A percentile compares a stretch with the other conserved stretches of the same genome.
Evolutionary conservation across 2,888 invertebrate species (phyloP).

Genomic region (Lochmaea crataegi): DNA sequence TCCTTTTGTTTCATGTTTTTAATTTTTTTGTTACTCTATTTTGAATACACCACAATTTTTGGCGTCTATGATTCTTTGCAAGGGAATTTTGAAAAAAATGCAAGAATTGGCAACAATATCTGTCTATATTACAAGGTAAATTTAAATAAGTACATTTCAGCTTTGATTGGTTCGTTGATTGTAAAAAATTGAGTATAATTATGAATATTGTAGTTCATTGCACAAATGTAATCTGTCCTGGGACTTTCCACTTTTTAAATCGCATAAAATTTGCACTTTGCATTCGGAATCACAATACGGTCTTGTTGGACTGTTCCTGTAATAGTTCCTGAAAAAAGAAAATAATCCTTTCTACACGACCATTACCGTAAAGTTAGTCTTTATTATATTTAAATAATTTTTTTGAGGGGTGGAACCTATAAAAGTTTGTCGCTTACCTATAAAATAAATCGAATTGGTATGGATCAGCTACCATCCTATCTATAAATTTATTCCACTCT

Average conservation of each 20-base stretch:
- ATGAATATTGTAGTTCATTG: constrained; percentile 73
- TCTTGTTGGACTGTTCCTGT: constrained; percentile 86
- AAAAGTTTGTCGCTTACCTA: constrained; percentile 71
- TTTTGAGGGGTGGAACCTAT: not conserved
- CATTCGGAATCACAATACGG: constrained; percentile 85
- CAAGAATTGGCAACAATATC: too few species aligned
- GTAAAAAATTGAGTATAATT: not conserved
- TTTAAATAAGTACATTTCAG: not conserved
- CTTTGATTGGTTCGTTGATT: not conserved
- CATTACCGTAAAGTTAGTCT: not conserved
- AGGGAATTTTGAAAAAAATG: too few species aligned
- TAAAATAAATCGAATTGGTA: constrained; percentile 87
- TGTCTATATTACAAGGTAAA: not conserved
- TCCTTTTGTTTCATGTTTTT: too few species aligned
- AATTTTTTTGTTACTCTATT: too few species aligned
- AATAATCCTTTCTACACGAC: not conserved
- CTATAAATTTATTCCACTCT: constrained; percentile 91
- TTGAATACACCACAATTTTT: too few species aligned
- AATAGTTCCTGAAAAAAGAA: constrained; percentile 76
- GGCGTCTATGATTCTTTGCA: too few species aligned
- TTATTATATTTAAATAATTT: too few species aligned
- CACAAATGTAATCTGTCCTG: constrained; percentile 85
- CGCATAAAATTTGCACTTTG: constrained; percentile 85
- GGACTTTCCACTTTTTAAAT: constrained; percentile 85
- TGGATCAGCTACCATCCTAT: constrained; percentile 85